Base-by-base conservation (phyloP, 2,113 vertebrate species). In the Dromas ardeola region DNA sequence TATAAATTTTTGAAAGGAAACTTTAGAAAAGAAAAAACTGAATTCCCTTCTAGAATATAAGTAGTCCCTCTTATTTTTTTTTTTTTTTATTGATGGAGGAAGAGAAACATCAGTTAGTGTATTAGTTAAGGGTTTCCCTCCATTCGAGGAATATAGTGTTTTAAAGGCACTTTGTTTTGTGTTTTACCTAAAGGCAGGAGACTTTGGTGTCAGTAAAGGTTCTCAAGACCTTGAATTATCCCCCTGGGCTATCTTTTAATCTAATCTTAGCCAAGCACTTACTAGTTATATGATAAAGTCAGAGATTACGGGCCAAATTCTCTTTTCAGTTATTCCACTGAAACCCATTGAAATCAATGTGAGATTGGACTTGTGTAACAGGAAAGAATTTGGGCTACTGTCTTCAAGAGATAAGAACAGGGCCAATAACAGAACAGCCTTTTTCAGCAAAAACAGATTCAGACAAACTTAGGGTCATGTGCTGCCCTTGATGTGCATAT, bases 331-430 rank as follows among this genome's bases (percentile, higher is more conserved):
- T 94, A 94, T 90, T 91, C 74, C 78, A 63, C 67, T 81, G 91
- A 94, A 95, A 80, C 89, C 42, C 62, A 63, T 34, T 95, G 94
- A 95, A 97, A 97, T 97, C 96, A 95, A 97, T 97, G 86, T 90
- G 89, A 90, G 94, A 95, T 96, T 96, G 74, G 87, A 97, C 78
- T 91, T 83, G 55, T 95, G 89, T 82, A 93, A 63, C 23, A 87
- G 70, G 50, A 63, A 47, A 90, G 91, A 94, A 88, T 90, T 90
- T 90, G 91, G 95, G 84, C 81, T 79, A 95, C 84, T 96, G 96
- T 80, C 78, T 90, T 61, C 38, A 73, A 70, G 81, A 95, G 97
- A 97, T 96, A 97, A 97, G 96, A 91, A 82, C 13, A 29, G 87
- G 93, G n/a, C 96, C 94, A 96, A 96, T 97, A 93, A 11, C 43